Conservation (phyloP, 2,113 vertebrate species). For the Trogon melanurus region DNA sequence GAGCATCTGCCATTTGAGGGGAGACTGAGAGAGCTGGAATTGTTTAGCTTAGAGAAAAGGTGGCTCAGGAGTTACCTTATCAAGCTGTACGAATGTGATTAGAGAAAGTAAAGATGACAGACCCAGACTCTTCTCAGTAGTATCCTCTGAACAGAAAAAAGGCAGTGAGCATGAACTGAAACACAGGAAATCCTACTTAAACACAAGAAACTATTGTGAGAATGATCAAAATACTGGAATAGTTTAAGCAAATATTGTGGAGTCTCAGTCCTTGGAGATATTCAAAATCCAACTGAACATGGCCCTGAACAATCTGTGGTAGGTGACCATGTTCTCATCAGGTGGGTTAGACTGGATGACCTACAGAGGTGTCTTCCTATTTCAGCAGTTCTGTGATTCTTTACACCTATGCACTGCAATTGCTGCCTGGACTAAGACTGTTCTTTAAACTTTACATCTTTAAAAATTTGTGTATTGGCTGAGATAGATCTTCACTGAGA, state of each 20-base stretch:
- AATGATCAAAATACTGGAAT: not conserved
- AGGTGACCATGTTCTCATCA: not conserved
- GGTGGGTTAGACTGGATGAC: not conserved
- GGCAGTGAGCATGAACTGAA: not conserved
- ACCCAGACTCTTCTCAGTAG: not conserved
- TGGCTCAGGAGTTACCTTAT: not conserved
- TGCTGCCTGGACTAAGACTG: not conserved
- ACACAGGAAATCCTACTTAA: not conserved
- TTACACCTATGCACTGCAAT: not conserved
- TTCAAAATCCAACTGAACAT: not conserved
- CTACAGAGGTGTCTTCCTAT: not conserved
- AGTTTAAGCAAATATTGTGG: not conserved
- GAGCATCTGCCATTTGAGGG: not conserved
- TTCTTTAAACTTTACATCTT: not conserved
- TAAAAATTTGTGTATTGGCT: not conserved
- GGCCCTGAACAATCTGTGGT: not conserved
- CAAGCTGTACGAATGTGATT: not conserved
- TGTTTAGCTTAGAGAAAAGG: not conserved
- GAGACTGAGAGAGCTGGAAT: not conserved
- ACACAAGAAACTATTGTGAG: not conserved
- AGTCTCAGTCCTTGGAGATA: not conserved
- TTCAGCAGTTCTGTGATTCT: not conserved
- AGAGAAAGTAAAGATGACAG: not conserved
- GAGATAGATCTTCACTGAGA: not conserved
- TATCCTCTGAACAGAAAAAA: not conserved